Conservation (phyloP, 2,888 invertebrate genomes). For the Tanytarsus gracilentus region DNA sequence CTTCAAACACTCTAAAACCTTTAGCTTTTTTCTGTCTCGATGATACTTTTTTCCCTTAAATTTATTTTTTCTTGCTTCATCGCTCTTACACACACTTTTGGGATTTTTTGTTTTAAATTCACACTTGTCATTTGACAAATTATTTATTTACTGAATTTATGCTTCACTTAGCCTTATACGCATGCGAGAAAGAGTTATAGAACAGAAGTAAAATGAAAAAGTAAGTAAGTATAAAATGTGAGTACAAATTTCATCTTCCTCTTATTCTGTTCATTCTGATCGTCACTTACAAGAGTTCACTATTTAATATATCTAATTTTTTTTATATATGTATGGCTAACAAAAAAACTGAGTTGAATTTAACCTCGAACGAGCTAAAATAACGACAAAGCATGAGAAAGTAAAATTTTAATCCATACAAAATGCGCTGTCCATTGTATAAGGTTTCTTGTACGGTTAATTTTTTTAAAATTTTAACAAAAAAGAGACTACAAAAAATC, state of each 20-base stretch:
- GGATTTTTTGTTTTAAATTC: neutral
- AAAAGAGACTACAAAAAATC: too few species aligned
- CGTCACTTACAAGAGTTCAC: slow-evolving; percentile 2
- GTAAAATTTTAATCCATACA: too few species aligned
- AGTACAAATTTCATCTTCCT: slow-evolving; percentile 18
- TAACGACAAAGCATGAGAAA: too few species aligned
- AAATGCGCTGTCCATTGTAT: too few species aligned
- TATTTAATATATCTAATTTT: slow-evolving; percentile 1
- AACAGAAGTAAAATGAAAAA: neutral
- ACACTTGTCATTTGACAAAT: neutral
- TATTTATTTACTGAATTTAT: slow-evolving; percentile 8
- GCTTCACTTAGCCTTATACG: too few species aligned
- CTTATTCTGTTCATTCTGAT: slow-evolving; percentile 6
- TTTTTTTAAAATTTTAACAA: too few species aligned
- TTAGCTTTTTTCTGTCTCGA: neutral
- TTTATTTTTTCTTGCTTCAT: neutral
- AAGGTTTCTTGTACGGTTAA: too few species aligned
- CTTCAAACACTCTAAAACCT: neutral
- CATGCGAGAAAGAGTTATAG: neutral
- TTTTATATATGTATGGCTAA: too few species aligned
- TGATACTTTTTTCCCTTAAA: neutral
- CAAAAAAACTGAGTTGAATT: too few species aligned
- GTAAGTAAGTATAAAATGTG: neutral
- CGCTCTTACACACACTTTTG: too few species aligned
- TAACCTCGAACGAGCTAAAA: too few species aligned